Evolutionary conservation across 53 echinoderm and acorn worm genomes (phyloP), one percentile per base, ranked within the genome.

Genomic region (Apostichopus leukothele): DNA sequence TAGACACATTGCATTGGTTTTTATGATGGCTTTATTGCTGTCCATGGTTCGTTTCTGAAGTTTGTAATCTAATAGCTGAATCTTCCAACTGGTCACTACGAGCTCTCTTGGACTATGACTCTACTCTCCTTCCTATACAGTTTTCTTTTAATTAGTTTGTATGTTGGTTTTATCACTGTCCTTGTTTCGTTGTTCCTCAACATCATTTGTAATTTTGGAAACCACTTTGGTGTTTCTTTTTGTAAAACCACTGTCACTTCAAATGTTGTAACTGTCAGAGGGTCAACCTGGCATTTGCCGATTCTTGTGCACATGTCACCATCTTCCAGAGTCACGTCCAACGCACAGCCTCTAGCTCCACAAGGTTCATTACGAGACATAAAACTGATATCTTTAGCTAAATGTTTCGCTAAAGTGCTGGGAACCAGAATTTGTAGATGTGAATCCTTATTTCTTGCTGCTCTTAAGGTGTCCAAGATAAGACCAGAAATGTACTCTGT

Each of bases 311-410:
- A 94, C 76, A 89, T 19, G 7, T 92, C 87, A 7, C 95, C 95
- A 52, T 98, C 95, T 76, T 98, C 95, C 20, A 96, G 76, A 5
- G 94, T 89, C n/a, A 98, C 75, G 39, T 91, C 93, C 71, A 98
- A 52, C 1, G 91, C 79, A 86, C 95, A 98, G 50, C 98, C 98
- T 52, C 98, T 93, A 13, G 95, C 92, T 0, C 98, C 98, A 76
- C 98, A 98, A 27, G 98, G 98, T 81, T 98, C 98, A 68, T 94
- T 90, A 19, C 91, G 89, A 66, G 95, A 93, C 98, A 98, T 98
- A 54, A 91, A 87, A 53, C 92, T 61, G 20, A 95, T 75, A 84
- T 98, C 98, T 39, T 89, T 90, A 67, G 95, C 98, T 0, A 95
- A 76, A 67, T 89, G 86, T 76, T 94, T 87, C 5, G 98, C 86